These are phyloP conservation scores for Leguminivora glycinivorella DNA, from an alignment of 1,140 invertebrate species.

Conservation along the genomic window DNA sequence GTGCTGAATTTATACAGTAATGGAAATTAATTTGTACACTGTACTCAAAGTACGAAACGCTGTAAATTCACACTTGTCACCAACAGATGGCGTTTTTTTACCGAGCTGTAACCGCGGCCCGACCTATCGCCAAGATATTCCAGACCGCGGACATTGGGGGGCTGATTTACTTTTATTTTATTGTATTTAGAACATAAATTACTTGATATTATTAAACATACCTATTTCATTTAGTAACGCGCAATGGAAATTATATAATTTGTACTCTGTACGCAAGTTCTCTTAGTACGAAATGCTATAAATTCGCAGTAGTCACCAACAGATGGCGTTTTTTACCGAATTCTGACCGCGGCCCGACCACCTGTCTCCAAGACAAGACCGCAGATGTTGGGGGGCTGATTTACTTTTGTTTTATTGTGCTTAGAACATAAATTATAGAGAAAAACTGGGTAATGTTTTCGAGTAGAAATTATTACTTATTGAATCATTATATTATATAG, in stretches of 20 bases:
- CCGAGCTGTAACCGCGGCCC: slow-evolving; percentile 50
- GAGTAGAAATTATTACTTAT: too few relatives aligned
- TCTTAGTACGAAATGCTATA: background rate
- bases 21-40: too few relatives aligned
- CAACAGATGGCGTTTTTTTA: slow-evolving; percentile 59
- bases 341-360: slow-evolving; percentile 48
- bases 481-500: too few relatives aligned
- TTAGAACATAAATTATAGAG: background rate
- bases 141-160: background rate
- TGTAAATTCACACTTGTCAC: slow-evolving; percentile 37
- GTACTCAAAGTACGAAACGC: too few relatives aligned
- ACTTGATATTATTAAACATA: too few relatives aligned
- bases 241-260: too few relatives aligned
- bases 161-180: background rate
- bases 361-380: slow-evolving; percentile 41
- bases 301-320: slow-evolving; percentile 43
- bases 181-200: background rate
- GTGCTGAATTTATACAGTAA: too few relatives aligned
- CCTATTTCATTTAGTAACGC: too few relatives aligned
- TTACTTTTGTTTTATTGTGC: background rate
- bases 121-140: slow-evolving; percentile 39
- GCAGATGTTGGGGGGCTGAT: background rate
- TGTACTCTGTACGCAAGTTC: too few relatives aligned
- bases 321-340: slow-evolving; percentile 59
- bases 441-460: background rate